These are phyloP conservation scores for Phodopus roborovskii DNA, from an alignment of 2,113 vertebrate species.

Conservation along the genomic window DNA sequence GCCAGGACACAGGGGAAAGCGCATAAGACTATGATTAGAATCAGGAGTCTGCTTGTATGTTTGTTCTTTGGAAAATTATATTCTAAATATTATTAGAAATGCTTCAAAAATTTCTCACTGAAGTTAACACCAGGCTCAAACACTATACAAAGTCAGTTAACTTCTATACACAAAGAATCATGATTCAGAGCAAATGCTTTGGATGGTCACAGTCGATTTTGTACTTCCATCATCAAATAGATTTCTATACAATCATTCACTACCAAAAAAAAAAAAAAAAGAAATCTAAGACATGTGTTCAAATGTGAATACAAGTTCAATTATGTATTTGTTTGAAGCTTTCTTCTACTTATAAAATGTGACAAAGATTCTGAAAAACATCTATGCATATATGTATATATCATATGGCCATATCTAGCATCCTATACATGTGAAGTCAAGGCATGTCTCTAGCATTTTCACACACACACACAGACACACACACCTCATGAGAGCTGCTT, in stretches of 20 bases:
- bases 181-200: background rate
- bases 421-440: background rate
- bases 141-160: background rate
- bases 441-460: background rate
- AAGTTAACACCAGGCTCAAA: background rate
- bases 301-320: background rate
- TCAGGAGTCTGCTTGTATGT: background rate
- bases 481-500: background rate
- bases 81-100: background rate
- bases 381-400: too few species aligned
- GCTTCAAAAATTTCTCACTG: background rate
- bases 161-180: background rate
- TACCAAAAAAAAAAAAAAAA: background rate
- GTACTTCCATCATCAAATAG: background rate
- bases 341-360: background rate
- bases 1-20: background rate
- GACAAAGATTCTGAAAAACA: background rate
- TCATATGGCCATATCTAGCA: background rate
- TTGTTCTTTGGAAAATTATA: background rate
- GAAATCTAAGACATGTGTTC: background rate
- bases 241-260: background rate
- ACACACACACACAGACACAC: background rate
- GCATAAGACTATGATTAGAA: background rate
- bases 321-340: constrained; percentile 8
- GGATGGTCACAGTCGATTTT: background rate